phyloP scores from a whole-genome alignment of 2,888 invertebrate genomes.

The Melinaea menophilus region DNA sequence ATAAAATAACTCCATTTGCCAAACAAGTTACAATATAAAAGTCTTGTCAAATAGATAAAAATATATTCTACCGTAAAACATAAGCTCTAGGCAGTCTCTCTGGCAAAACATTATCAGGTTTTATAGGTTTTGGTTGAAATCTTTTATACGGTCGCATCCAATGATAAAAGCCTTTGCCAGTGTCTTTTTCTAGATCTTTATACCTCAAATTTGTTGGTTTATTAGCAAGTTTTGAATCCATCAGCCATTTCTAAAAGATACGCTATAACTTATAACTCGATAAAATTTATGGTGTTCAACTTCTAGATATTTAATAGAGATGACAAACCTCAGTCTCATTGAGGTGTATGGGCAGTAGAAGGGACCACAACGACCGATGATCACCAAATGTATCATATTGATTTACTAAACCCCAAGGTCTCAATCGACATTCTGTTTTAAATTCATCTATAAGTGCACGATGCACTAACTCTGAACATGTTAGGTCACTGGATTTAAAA shows the following conservation, averaged over 20 bases:
- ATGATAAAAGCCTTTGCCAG: slow-evolving; percentile 66
- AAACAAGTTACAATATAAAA: no score
- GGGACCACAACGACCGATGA: slow-evolving; percentile 53
- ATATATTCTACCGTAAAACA: slow-evolving; percentile 50
- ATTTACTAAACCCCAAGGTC: slow-evolving; percentile 64
- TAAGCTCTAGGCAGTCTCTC: slow-evolving; percentile 60
- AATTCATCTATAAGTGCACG: slow-evolving; percentile 53
- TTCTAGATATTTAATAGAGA: neutral
- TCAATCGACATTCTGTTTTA: slow-evolving; percentile 52
- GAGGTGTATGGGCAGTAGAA: slow-evolving; percentile 57
- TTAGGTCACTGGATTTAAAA: slow-evolving; percentile 47
- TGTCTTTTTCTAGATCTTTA: slow-evolving; percentile 57
- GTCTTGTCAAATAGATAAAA: neutral
- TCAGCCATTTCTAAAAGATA: slow-evolving; percentile 62
- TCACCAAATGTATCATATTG: slow-evolving; percentile 65
- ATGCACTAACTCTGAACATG: slow-evolving; percentile 64
- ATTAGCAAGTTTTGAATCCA: slow-evolving; percentile 57
- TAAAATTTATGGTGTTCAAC: no score
- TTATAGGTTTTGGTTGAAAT: slow-evolving; percentile 50
- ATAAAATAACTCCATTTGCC: no score
- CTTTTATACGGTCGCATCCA: slow-evolving; percentile 71
- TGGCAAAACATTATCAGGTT: slow-evolving; percentile 50
- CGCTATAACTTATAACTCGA: neutral
- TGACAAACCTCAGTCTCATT: slow-evolving; percentile 59
- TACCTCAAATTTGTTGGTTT: slow-evolving; percentile 57